Evolutionary conservation across 2,888 invertebrate genomes (phyloP), one percentile per base, ranked within the genome.

Genomic region (Lepidocyrtinus sp.): DNA sequence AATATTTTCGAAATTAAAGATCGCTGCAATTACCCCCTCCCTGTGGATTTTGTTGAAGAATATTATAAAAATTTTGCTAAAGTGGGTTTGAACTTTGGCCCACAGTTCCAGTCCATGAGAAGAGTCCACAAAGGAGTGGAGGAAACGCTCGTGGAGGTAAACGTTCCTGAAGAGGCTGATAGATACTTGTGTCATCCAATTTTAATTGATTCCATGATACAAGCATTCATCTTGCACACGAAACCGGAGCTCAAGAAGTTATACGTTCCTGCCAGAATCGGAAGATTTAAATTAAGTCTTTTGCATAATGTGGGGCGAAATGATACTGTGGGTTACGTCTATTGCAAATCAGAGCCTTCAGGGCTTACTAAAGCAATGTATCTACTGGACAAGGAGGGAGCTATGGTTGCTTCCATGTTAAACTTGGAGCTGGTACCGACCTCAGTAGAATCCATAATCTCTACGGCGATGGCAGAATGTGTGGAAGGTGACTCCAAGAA

Each of bases 141-240:
- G 12, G 69, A 59, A 59, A 70, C 59, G 3, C 19, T 70, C 1
- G 27, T n/a, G 1, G 27, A 70, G 25, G 27, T 70, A 1, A 15
- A 27, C 9, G 15, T 25, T 27, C 27, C 59, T n/a, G 15, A 25
- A 22, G 61, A 17, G 12, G 26, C 9, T 3, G 17, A 1, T 22
- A n/a, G 22, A 17, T 71, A 62, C 62, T 22, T 45, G 1, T 63
- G 62, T 17, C 71, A 71, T 36, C 71, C 71, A 17, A 61, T 71
- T 12, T 36, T 71, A 17, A 26, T 36, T 17, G 71, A 71, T 22
- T 61, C 71, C 1, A 61, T 71, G 62, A 19, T 71, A 1, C 71
- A 71, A 59, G 15, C 17, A 25, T 50, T 64, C 15, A 26, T 36
- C 3, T 26, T 64, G 9, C 64, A 73, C 26, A 64, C 46, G 5